These are phyloP conservation scores for Biston stratarius DNA, from an alignment of 2,888 invertebrate genomes.

Conservation along the genomic window DNA sequence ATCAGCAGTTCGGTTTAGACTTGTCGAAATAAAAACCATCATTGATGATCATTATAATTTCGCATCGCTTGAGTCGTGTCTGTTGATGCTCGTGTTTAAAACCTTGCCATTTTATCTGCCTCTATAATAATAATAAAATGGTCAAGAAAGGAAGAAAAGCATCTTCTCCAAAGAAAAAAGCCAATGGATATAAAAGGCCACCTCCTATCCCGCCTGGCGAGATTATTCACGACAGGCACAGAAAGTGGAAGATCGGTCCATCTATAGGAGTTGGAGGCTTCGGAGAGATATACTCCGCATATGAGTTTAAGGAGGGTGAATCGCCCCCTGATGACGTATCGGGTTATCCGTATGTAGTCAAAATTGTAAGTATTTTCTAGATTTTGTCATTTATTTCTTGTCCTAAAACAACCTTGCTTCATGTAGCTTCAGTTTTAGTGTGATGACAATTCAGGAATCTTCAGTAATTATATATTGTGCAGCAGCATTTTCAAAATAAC, in stretches of 20 bases:
- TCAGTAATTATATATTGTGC: no score
- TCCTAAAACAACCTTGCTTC: no score
- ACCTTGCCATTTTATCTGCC: background rate
- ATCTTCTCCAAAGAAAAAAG: slow-evolving; percentile 74
- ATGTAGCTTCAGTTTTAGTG: no score
- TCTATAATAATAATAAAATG: slow-evolving; percentile 6
- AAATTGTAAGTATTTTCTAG: slow-evolving; percentile 89
- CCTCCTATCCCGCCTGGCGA: slow-evolving; percentile 91
- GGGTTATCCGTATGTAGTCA: slow-evolving; percentile 90
- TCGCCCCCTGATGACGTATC: slow-evolving; percentile 74
- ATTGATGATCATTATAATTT: no score
- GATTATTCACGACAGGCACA: slow-evolving; percentile 90
- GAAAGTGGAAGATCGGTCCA: slow-evolving; percentile 94
- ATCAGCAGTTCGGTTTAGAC: background rate
- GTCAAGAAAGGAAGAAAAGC: slow-evolving; percentile 64
- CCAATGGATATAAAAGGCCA: slow-evolving; percentile 86
- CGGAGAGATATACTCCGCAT: slow-evolving; percentile 96
- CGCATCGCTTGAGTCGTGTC: background rate
- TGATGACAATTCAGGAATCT: no score
- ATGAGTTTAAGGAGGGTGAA: slow-evolving; percentile 49
- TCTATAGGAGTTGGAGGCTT: slow-evolving; percentile 97
- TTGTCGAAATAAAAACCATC: background rate
- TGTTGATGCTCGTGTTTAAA: background rate
- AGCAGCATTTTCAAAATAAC: no score
- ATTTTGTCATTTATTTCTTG: background rate